A percentile compares a stretch with the other conserved stretches of the same genome.
Evolutionary conservation across 2,888 invertebrate genomes (phyloP).

Genomic region (Mayetiola destructor): DNA sequence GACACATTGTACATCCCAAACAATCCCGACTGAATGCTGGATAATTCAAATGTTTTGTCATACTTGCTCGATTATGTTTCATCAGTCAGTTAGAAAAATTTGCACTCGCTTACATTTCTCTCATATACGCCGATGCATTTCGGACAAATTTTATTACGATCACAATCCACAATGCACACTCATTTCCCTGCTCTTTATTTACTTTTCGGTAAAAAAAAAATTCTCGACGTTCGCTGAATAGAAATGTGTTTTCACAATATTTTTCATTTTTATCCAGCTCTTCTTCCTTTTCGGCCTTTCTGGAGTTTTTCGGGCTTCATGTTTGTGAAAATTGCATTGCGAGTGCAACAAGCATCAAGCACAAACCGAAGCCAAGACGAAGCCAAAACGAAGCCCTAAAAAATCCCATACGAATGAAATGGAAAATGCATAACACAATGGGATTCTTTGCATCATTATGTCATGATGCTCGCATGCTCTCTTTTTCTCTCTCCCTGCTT

Average conservation of each 20-base stretch:
- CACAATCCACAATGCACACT: too few relatives aligned
- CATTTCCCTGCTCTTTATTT: too few relatives aligned
- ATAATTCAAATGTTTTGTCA: constrained; percentile 13
- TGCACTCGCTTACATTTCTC: neutral
- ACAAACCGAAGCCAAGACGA: neutral
- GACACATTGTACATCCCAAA: too few relatives aligned
- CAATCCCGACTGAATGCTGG: too few relatives aligned
- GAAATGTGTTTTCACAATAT: too few relatives aligned
- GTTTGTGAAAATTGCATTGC: constrained; percentile 2
- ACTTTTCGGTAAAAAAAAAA: too few relatives aligned
- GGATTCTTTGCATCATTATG: constrained; percentile 12
- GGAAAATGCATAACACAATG: constrained; percentile 10
- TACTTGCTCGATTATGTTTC: constrained; percentile 2
- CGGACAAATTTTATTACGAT: too few relatives aligned
- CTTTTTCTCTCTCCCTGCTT: too few relatives aligned
- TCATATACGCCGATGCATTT: neutral
- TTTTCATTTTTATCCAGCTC: too few relatives aligned
- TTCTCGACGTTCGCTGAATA: too few relatives aligned
- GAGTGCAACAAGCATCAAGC: neutral
- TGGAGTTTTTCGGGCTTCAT: too few relatives aligned
- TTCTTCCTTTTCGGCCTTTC: too few relatives aligned
- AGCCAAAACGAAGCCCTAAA: neutral
- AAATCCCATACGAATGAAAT: neutral
- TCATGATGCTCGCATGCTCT: neutral
- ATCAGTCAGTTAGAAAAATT: neutral